Percentiles rank a stretch among this genome's conserved stretches.
Conservation (phyloP, 2,888 invertebrate genomes). For the Pseudolycoriella hygida region DNA sequence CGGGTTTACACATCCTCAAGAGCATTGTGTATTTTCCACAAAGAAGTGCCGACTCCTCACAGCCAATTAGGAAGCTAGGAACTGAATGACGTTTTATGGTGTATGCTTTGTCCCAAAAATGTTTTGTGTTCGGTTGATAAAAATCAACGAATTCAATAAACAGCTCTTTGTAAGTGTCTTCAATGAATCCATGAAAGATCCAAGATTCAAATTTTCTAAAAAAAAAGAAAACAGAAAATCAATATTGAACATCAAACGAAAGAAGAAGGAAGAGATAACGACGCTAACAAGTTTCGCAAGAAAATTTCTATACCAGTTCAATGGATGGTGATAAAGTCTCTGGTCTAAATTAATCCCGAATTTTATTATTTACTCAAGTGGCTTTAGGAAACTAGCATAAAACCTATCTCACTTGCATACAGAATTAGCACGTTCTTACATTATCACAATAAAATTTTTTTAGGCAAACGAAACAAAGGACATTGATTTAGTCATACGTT, state of each 20-base stretch:
- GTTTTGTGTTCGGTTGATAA: constrained; percentile 22
- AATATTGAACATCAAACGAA: neutral
- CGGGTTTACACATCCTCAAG: constrained; percentile 48
- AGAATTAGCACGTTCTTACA: no score
- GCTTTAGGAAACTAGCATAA: no score
- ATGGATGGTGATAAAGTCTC: no score
- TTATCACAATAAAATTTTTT: no score
- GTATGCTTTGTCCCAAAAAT: constrained; percentile 25
- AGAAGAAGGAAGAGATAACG: neutral
- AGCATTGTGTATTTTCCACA: constrained; percentile 60
- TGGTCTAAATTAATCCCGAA: no score
- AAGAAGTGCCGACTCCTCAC: constrained; percentile 45
- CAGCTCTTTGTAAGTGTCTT: constrained; percentile 68
- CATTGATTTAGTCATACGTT: no score
- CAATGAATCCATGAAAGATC: constrained; percentile 68
- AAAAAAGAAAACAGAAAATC: constrained; percentile 3
- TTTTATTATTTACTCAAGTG: no score
- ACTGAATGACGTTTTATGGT: constrained; percentile 26
- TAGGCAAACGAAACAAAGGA: no score
- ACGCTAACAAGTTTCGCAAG: no score
- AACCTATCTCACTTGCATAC: no score
- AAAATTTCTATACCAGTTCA: no score
- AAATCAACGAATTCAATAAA: constrained; percentile 39
- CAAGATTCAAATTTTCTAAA: constrained; percentile 47
- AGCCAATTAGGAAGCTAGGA: constrained; percentile 47